phyloP scores from a whole-genome alignment of 2,113 vertebrate species.

The Connochaetes taurinus region DNA sequence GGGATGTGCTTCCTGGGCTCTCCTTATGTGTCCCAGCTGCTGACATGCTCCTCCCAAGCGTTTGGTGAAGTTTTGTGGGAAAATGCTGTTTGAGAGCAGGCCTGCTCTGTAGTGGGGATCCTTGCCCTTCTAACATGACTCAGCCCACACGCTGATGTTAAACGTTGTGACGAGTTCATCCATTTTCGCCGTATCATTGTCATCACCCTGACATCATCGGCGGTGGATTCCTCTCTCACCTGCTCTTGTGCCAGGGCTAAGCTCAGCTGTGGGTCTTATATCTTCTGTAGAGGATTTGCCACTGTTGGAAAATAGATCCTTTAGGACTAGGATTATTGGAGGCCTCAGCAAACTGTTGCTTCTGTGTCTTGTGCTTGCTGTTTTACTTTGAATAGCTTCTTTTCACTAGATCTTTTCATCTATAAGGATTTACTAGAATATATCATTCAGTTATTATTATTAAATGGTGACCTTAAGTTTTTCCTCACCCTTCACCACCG shows the following conservation, averaged over 20 bases:
- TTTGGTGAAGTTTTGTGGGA: not conserved
- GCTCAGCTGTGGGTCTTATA: not conserved
- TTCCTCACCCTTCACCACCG: not conserved
- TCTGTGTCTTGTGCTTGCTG: not conserved
- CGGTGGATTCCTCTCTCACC: not conserved
- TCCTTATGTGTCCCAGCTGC: not conserved
- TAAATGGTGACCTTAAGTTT: not conserved
- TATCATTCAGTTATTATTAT: not conserved
- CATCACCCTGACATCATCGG: too few relatives aligned
- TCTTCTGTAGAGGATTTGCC: not conserved
- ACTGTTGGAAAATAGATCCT: not conserved
- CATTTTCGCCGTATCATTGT: not conserved
- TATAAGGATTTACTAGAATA: not conserved
- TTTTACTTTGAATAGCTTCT: not conserved
- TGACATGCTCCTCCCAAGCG: not conserved
- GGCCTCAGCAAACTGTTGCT: not conserved
- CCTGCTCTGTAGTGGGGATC: not conserved
- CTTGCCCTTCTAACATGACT: not conserved
- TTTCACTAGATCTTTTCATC: not conserved
- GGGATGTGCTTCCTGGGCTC: not conserved
- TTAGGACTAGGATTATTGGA: not conserved
- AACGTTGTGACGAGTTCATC: not conserved
- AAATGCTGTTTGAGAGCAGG: not conserved
- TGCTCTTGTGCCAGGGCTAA: not conserved
- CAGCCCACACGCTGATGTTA: not conserved